A percentile compares a stretch with the other conserved stretches of the same genome.
Conservation (phyloP, 2,113 vertebrate species). For the Podilymbus podiceps region DNA sequence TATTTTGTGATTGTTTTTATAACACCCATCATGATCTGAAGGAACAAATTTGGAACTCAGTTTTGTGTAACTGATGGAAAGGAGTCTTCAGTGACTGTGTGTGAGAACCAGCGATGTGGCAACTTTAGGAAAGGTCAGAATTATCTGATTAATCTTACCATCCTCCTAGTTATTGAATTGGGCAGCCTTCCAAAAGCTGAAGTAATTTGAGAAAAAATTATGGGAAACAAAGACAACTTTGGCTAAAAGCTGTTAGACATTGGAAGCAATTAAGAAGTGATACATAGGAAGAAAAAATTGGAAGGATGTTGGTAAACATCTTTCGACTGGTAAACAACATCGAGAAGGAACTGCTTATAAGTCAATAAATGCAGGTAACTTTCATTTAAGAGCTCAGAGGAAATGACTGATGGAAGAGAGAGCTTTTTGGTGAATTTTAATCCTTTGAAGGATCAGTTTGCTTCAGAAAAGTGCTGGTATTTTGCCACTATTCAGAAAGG, state of each 20-base stretch:
- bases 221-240: background rate
- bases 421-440: background rate
- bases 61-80: background rate
- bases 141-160: background rate
- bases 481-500: background rate
- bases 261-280: background rate
- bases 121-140: background rate
- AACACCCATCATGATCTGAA: fast-evolving
- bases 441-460: background rate
- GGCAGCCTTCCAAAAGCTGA: background rate
- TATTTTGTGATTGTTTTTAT: background rate
- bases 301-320: background rate
- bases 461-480: background rate
- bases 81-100: background rate
- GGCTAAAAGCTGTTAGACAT: background rate
- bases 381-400: background rate
- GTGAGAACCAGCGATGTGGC: background rate
- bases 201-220: background rate
- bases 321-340: background rate
- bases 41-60: background rate
- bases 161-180: background rate
- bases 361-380: background rate
- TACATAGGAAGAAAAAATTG: background rate
- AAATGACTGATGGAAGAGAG: background rate
- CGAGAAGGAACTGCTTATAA: background rate